Evolutionary conservation across 1,140 invertebrate species (phyloP).

Genomic region (Drosophila nigrodunni): DNA sequence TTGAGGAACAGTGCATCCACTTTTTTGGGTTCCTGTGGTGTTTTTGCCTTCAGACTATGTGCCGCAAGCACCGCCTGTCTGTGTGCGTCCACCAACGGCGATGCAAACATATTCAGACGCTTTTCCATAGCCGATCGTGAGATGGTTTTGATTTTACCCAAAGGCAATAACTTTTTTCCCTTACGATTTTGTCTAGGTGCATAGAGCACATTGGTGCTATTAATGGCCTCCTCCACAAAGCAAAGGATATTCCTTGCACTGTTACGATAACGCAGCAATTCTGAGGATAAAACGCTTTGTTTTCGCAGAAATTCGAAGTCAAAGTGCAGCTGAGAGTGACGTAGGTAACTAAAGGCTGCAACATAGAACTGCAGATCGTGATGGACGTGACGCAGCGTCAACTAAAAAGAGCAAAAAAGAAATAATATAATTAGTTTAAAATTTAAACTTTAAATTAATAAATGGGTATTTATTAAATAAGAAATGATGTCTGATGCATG

Average conservation of each 20-base stretch:
- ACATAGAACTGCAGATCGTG: slow-evolving; percentile 71
- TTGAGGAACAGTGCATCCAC: slow-evolving; percentile 56
- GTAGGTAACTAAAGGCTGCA: slow-evolving; percentile 67
- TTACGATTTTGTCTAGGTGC: background rate
- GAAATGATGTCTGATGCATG: too few species aligned
- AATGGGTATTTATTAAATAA: too few species aligned
- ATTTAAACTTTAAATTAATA: too few species aligned
- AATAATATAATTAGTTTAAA: background rate
- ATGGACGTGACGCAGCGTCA: slow-evolving; percentile 61
- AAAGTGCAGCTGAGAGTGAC: slow-evolving; percentile 57
- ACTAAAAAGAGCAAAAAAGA: slow-evolving; percentile 31
- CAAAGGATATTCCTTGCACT: slow-evolving; percentile 57
- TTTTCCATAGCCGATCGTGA: slow-evolving; percentile 50
- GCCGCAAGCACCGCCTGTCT: slow-evolving; percentile 45
- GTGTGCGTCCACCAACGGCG: slow-evolving; percentile 50
- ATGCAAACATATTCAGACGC: slow-evolving; percentile 44
- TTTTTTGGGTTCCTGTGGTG: slow-evolving; percentile 4
- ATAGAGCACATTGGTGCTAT: slow-evolving; percentile 45
- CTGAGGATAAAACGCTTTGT: slow-evolving; percentile 37
- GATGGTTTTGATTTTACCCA: slow-evolving; percentile 26
- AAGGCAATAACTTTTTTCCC: background rate
- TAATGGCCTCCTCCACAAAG: slow-evolving; percentile 64
- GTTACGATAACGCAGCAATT: slow-evolving; percentile 44
- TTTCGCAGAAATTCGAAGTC: slow-evolving; percentile 42
- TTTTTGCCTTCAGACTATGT: background rate